Conservation (phyloP, 92 coral and sea anemone genomes). For the Heteractis magnifica region DNA sequence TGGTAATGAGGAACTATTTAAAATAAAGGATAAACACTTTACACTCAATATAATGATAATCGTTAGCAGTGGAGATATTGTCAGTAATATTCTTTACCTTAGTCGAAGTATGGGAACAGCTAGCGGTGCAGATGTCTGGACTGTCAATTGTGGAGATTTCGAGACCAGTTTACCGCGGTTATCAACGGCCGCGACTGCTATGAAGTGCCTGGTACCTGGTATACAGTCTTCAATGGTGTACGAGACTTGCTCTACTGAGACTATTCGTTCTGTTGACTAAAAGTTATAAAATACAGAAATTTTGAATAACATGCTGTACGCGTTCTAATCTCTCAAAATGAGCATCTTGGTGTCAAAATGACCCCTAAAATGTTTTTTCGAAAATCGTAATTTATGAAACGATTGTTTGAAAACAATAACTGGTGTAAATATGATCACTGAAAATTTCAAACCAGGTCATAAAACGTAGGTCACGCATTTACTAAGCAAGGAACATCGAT, state of each 20-base stretch:
- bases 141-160: slow-evolving; percentile 74
- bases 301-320: too few relatives aligned
- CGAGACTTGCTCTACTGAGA: slow-evolving; percentile 44
- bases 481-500: too few relatives aligned
- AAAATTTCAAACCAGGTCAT: too few relatives aligned
- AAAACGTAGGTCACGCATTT: too few relatives aligned
- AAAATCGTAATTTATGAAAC: too few relatives aligned
- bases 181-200: slow-evolving; percentile 78
- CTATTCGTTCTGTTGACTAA: slow-evolving; percentile 51
- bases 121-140: slow-evolving; percentile 84
- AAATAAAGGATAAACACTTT: not conserved
- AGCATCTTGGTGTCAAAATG: too few relatives aligned
- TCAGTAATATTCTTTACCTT: slow-evolving; percentile 39
- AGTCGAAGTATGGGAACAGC: slow-evolving; percentile 62
- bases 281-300: not conserved
- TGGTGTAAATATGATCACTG: too few relatives aligned
- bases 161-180: slow-evolving; percentile 66
- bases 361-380: too few relatives aligned
- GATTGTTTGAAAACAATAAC: too few relatives aligned
- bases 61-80: not conserved
- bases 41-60: not conserved
- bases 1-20: slow-evolving; percentile 58
- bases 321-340: too few relatives aligned
- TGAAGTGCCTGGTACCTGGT: slow-evolving; percentile 86
- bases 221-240: slow-evolving; percentile 64